phyloP scores from a whole-genome alignment of 2,888 invertebrate species.

The Andricus quercusramuli region DNA sequence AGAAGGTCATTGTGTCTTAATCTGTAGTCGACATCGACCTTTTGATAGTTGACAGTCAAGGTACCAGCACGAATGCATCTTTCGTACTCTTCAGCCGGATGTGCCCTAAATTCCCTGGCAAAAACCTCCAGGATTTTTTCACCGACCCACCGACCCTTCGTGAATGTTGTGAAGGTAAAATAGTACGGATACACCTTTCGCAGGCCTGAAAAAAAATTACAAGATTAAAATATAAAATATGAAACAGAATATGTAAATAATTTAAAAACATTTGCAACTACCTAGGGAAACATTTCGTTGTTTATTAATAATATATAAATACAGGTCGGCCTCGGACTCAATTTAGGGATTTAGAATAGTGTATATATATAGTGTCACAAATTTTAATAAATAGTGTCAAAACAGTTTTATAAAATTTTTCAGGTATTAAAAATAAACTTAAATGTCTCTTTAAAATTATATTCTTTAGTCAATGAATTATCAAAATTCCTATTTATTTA shows the following conservation, averaged over 20 bases:
- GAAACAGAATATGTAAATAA: background rate
- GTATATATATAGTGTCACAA: no score
- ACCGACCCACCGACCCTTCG: slow-evolving; percentile 97
- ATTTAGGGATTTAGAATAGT: no score
- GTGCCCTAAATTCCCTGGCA: slow-evolving; percentile 95
- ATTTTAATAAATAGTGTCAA: no score
- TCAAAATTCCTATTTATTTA: no score
- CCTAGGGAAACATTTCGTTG: no score
- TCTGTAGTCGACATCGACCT: slow-evolving; percentile 93
- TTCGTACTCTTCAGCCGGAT: slow-evolving; percentile 95
- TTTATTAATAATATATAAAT: no score
- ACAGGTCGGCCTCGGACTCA: no score
- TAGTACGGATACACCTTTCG: slow-evolving; percentile 98
- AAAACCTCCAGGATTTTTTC: slow-evolving; percentile 96
- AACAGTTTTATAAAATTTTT: no score
- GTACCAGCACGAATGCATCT: slow-evolving; percentile 94
- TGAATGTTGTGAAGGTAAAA: slow-evolving; percentile 97
- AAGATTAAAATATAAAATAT: background rate
- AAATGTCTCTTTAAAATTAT: no score
- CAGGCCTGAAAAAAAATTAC: slow-evolving; percentile 83
- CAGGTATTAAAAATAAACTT: no score
- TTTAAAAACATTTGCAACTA: no score
- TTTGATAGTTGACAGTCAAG: slow-evolving; percentile 95
- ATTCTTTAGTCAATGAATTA: no score
- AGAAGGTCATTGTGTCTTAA: slow-evolving; percentile 96